Evolutionary conservation across 2,113 vertebrate genomes (phyloP), one percentile per base, ranked within the genome.

Genomic region (Datnioides undecimradiatus): DNA sequence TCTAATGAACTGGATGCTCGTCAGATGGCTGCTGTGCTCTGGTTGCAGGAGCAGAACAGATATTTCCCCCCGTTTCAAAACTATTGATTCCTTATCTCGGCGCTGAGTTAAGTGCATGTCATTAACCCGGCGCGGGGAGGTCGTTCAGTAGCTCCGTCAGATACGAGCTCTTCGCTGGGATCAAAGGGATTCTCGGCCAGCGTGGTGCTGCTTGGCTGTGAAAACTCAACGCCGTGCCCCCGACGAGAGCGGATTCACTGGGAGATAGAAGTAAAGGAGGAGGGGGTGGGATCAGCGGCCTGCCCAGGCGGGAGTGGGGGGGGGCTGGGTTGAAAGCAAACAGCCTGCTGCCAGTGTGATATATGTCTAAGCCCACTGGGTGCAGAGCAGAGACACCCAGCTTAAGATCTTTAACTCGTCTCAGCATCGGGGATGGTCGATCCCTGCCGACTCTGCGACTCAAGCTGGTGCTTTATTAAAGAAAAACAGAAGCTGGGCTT

Each of bases 101-200:
- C 33, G 66, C 65, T 64, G 19, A 55, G 46, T 58, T 31, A 13
- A 68, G 31, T n/a, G 13, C 25, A 17, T 16, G 23, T 49, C 75
- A 59, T 57, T 76, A 55, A 76, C 48, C 46, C 0, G 68, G 31
- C 27, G 70, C 63, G 16, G 43, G 49, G 57, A 33, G 27, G 45
- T 25, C 10, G 77, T 17, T 71, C 64, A 76, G 58, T 59, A 80
- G 83, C 74, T 49, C 57, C 0, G 36, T 71, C 79, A 70, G 64
- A 59, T 71, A 69, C 38, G 19, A 66, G 80, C 73, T 68, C 82
- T 55, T 57, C 23, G 40, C n/a, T n/a, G 64, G 81, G 84, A 91
- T 94, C 88, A 92, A 94, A 94, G 88, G 89, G 69, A 88, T 85
- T 89, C 88, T 82, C 74, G 21, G 82, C 69, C 90, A 87, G 91